These are phyloP conservation scores for Acrocyrtus sp. DNA, from an alignment of 2,888 invertebrate species.

Conservation along the genomic window DNA sequence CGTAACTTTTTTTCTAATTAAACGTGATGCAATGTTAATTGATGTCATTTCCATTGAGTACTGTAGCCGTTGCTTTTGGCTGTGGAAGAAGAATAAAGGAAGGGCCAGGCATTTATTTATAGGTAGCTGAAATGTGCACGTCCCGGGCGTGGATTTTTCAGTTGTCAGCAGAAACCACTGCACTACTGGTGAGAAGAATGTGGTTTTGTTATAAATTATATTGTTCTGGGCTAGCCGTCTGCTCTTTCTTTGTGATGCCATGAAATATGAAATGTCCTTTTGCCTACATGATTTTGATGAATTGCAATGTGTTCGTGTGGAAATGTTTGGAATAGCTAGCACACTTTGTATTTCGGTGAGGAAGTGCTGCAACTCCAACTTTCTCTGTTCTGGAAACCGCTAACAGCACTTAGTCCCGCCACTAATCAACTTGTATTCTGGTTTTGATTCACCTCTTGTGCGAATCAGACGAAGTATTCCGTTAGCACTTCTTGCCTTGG, in stretches of 20 bases:
- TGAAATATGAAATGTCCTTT: neutral
- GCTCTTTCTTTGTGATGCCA: neutral
- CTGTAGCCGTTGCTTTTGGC: no score
- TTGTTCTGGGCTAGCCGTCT: neutral
- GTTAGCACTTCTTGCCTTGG: no score
- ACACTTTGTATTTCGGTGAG: conserved; percentile 20
- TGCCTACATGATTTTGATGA: conserved; percentile 15
- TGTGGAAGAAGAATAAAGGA: no score
- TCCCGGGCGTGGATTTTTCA: conserved; percentile 31
- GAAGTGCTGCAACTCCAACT: conserved; percentile 27
- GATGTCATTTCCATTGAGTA: no score
- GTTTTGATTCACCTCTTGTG: conserved; percentile 43
- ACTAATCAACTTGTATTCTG: conserved; percentile 51
- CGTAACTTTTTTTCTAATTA: no score
- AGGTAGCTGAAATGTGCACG: no score
- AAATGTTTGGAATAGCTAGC: conserved; percentile 11
- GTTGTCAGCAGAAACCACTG: conserved; percentile 35
- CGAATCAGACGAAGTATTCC: conserved; percentile 22
- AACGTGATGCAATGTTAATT: no score
- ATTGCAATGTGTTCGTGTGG: conserved; percentile 12
- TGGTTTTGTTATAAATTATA: conserved; percentile 18
- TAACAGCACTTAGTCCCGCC: conserved; percentile 40
- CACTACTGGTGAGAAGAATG: conserved; percentile 47
- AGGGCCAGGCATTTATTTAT: no score
- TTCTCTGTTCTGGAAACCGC: conserved; percentile 25